Base-by-base conservation (phyloP, 2,797 vertebrate genomes). In the Parambassis ranga region DNA sequence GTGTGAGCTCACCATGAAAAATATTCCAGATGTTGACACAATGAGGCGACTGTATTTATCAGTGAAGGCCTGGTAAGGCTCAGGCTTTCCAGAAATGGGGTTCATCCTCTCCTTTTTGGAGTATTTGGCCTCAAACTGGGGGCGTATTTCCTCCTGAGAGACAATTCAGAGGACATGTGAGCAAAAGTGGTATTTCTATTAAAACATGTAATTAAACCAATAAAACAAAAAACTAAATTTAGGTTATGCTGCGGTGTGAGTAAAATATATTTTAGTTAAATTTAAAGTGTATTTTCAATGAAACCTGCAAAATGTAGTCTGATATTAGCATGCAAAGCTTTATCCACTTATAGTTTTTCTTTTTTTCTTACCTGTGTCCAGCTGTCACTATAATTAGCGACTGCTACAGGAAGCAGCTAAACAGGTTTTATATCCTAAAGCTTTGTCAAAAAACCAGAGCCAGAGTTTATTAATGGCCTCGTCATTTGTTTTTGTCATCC, bases 1-100 rank as follows among this genome's bases (percentile, higher is more conserved):
- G n/a, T n/a, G n/a, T n/a, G n/a, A n/a, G n/a, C 83, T 77, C 84
- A 97, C 96, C 96, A 97, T 98, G 90, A 98, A 96, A 93, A 96
- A 97, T 88, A 98, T 98, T 79, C 95, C 96, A 30, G 96, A 98
- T 33, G 95, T 92, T 77, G 96, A 98, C 83, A 97, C 94, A 4
- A 98, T 89, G 67, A 98, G 94, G 83, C 95, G 93, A 83, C 96
- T 97, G 91, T 95, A 98, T 90, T 97, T 98, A 87, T 98, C 95
- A 37, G 94, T 90, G 90, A 98, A 97, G 32, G 94, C 94, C 90
- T 98, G 96, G 71, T 98, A 93, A 68, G 95, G 96, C 87, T 98
- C 96, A 26, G 95, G 94, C 77, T 96, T 98, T 59, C 96, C 96
- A 0, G 96, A 96, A 86, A 98, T 96, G 22, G 96, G 95, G 70